These are phyloP conservation scores for Rhombomys opimus DNA, from an alignment of 2,113 vertebrate species.

Conservation along the genomic window DNA sequence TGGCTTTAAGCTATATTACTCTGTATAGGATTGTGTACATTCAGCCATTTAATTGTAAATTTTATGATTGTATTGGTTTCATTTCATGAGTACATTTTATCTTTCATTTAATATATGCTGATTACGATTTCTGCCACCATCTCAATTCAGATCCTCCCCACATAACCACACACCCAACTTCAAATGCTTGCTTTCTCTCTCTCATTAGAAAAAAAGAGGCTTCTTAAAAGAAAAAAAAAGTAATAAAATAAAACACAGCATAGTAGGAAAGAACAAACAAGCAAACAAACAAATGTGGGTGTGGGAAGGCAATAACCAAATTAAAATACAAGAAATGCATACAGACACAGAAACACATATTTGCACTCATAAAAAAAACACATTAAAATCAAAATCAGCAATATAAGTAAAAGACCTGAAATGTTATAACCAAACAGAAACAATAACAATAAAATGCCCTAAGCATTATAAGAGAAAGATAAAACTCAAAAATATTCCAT, in stretches of 20 bases:
- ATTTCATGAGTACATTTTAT: not conserved
- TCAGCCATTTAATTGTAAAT: not conserved
- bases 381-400: not conserved
- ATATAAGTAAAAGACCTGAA: not conserved
- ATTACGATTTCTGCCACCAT: not conserved
- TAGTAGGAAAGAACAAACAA: not conserved
- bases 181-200: not conserved
- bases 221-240: not conserved
- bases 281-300: not conserved
- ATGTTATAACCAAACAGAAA: not conserved
- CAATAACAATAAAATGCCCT: not conserved
- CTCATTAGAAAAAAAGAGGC: not conserved
- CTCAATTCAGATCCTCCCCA: not conserved
- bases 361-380: not conserved
- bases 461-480: not conserved
- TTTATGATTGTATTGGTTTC: not conserved
- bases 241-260: not conserved
- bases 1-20: not conserved
- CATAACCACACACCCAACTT: not conserved
- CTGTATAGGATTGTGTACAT: not conserved
- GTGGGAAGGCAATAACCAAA: not conserved
- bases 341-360: not conserved
- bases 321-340: not conserved
- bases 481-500: not conserved
- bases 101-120: not conserved